Evolutionary conservation across 2,888 invertebrate species (phyloP), one percentile per base, ranked within the genome.

Genomic region (Pterobdella sp.): DNA sequence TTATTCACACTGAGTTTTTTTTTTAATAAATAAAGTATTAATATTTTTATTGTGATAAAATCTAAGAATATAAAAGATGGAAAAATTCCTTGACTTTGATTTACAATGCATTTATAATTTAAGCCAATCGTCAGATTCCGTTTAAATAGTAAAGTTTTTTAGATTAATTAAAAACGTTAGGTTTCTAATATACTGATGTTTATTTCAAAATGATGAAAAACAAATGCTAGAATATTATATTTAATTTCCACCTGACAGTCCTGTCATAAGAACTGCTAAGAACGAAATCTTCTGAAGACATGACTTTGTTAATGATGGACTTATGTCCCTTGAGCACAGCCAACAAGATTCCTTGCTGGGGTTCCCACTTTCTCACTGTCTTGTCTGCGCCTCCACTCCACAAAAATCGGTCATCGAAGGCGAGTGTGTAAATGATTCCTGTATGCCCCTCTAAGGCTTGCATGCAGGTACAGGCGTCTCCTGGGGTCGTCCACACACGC

Each of bases 361-460:
- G 84, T 77, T 85, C 84, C 86, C 86, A 86, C 77, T 86, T 86
- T 67, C 84, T 80, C 69, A 86, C 79, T 1, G 85, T 85, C 73
- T 81, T 81, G 78, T 86, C 86, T 1, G 85, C 84, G 75, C 85
- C 84, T 68, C 85, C 85, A 37, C 85, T 85, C 14, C 86, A 72
- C 37, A 86, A 84, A 78, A 79, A 85, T 69, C 82, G 82, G 74
- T 85, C 85, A 65, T 83, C 82, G 65, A 86, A 81, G 7, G 83
- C 77, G 66, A 85, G 82, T 74, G 84, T 84, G 69, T 85, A 86
- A 74, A 86, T 83, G 79, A 85, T 86, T 75, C 84, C 83, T 29
- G 81, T 81, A 77, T 85, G 85, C 1, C 85, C 85, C 42, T 80
- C 77, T 70, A 85, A 78, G 1, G 83, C 81, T 2, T 84, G 86